A percentile compares a stretch with the other conserved stretches of the same genome.
Evolutionary conservation across 1,140 invertebrate genomes (phyloP).

Genomic region (Eriosoma lanigerum): DNA sequence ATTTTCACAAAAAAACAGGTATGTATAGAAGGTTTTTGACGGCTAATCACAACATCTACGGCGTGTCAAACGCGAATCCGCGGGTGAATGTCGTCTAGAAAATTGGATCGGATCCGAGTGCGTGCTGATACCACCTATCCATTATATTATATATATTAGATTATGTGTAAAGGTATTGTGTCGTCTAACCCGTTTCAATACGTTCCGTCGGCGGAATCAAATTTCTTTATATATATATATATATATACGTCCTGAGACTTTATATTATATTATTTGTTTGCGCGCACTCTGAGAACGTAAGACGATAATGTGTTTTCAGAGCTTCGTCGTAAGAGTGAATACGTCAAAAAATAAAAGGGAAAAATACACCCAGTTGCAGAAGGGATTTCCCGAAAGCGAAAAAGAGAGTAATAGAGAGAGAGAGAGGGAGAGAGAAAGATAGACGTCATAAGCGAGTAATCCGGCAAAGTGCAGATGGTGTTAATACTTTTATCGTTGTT

Average conservation of each 20-base stretch:
- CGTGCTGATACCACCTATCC: background rate
- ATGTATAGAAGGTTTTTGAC: background rate
- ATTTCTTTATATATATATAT: no score
- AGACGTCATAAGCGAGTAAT: slow-evolving; percentile 9
- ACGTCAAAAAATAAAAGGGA: slow-evolving; percentile 2
- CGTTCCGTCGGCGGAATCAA: background rate
- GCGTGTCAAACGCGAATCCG: background rate
- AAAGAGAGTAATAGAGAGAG: no score
- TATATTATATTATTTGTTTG: slow-evolving; percentile 19
- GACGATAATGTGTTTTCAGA: slow-evolving; percentile 33
- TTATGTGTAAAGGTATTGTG: no score
- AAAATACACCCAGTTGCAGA: background rate
- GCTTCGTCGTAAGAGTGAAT: background rate
- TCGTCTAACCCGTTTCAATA: no score
- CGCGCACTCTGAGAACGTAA: slow-evolving; percentile 23
- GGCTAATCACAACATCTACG: background rate
- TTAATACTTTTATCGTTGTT: slow-evolving; percentile 49
- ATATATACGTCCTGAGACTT: no score
- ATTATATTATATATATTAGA: no score
- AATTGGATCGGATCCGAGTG: slow-evolving; percentile 10
- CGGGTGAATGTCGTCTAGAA: background rate
- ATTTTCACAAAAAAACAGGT: no score
- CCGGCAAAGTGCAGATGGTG: slow-evolving; percentile 37
- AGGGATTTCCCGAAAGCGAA: background rate
- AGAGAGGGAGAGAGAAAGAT: no score